Base-by-base conservation (phyloP, 2,797 vertebrate species). In the Cryptoprocta ferox region DNA sequence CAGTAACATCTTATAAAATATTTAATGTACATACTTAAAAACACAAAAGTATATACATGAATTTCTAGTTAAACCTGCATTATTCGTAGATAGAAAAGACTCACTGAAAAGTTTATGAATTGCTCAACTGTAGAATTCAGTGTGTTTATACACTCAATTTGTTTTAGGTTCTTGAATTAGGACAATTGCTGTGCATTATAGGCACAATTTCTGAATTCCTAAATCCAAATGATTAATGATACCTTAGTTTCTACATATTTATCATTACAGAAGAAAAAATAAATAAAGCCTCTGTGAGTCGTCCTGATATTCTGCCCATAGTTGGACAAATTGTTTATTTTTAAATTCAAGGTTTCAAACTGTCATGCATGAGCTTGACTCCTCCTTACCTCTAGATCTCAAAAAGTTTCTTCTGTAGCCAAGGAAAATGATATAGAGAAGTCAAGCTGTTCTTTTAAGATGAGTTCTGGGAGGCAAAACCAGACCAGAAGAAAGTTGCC, bases 1-100 rank as follows among this genome's bases (percentile, higher is more conserved):
- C 13, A 93, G 45, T n/a, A 80, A 71, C 26, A 81, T 0, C 26
- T 63, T 89, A 87, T 90, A 86, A 87, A 94, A 95, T 89, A 76
- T 76, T 89, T 63, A 73, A 70, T 30, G 45, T 32, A 86, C 15
- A 70, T 84, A 76, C 7, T 56, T 90, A 84, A 12, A 92, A 39
- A 75, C 30, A 70, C 37, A 82, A 66, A 63, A 65, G 61, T 24
- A 68, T 63, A 37, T 42, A 24, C 83, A 21, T 79, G 18, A 18
- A 70, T 53, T 76, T 82, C 26, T 95, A 19, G 24, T 18, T 53
- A 71, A 42, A 59, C 59, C 0, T 68, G 21, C 71, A 61, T 15
- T 87, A 32, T 63, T 61, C 9, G 14, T 56, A 50, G 19, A n/a
- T 26, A 73, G 37, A 65, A 83, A 14, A 65, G 16, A 68, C 19